Conservation (phyloP, 2,797 vertebrate species). For the Crocodylus rhombifer region DNA sequence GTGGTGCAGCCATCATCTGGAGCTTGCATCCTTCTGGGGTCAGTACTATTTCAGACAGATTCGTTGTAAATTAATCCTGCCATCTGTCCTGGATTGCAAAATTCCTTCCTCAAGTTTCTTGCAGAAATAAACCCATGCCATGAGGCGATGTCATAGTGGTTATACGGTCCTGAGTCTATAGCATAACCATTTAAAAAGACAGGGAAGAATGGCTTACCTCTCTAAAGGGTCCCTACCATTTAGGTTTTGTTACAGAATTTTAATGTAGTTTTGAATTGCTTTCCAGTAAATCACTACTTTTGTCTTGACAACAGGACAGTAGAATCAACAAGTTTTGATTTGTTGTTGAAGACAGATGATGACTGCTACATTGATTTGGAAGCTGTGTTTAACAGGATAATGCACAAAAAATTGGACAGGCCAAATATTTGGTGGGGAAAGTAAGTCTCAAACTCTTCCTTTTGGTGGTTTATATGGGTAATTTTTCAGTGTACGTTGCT, state of each 20-base stretch:
- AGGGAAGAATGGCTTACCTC: neutral
- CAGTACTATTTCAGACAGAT: neutral
- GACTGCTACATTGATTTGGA: slow-evolving; percentile 97
- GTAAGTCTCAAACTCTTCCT: slow-evolving; percentile 82
- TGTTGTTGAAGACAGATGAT: slow-evolving; percentile 97
- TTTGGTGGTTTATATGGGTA: neutral
- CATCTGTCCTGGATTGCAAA: slow-evolving; percentile 37
- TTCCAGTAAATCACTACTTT: neutral
- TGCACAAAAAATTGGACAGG: slow-evolving; percentile 85
- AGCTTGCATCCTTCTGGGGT: slow-evolving; percentile 4
- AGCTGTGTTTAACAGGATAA: slow-evolving; percentile 90
- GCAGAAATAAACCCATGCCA: neutral
- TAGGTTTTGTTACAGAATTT: neutral
- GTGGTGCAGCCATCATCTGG: neutral
- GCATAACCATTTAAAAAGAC: neutral
- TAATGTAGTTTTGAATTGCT: neutral
- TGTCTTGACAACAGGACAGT: slow-evolving; percentile 86
- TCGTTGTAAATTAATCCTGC: slow-evolving; percentile 6
- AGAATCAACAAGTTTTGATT: slow-evolving; percentile 88
- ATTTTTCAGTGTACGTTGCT: neutral
- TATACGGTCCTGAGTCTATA: neutral
- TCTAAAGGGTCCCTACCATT: neutral
- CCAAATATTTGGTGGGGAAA: slow-evolving; percentile 98
- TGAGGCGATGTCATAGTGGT: neutral
- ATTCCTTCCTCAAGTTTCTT: neutral